phyloP scores from a whole-genome alignment of 2,888 invertebrate genomes.

The Aradus depressus region DNA sequence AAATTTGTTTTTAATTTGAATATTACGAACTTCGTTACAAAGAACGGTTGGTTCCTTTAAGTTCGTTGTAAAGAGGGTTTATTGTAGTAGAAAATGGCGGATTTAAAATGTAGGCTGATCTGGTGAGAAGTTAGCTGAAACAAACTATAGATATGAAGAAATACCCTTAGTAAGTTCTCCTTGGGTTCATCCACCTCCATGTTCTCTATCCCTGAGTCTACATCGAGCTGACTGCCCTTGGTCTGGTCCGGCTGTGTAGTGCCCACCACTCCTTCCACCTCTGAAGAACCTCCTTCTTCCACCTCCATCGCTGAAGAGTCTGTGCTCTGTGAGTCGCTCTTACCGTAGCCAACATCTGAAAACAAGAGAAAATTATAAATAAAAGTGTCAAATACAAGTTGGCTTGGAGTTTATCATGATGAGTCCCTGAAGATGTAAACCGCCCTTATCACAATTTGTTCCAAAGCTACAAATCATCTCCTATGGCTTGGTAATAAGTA shows the following conservation, averaged over 20 bases:
- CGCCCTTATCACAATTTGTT: no score
- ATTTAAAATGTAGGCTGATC: no score
- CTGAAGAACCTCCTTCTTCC: conserved; percentile 34
- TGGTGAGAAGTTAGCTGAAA: no score
- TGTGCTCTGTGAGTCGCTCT: conserved; percentile 38
- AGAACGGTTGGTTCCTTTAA: no score
- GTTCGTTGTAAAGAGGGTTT: no score
- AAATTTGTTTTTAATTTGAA: no score
- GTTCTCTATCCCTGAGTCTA: conserved; percentile 61
- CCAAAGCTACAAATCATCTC: no score
- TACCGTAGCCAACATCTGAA: conserved; percentile 20
- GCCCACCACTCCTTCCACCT: conserved; percentile 35
- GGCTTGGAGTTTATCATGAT: conserved; percentile 2
- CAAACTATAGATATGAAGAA: no score
- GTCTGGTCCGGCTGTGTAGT: conserved; percentile 28
- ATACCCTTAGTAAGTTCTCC: no score
- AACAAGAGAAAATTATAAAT: neutral
- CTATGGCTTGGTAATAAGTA: no score
- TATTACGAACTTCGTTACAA: no score
- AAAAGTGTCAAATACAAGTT: neutral
- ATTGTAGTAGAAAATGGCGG: no score
- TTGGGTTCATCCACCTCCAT: conserved; percentile 54
- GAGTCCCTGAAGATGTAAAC: neutral
- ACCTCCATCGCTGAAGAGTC: conserved; percentile 47
- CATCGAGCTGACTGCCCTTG: conserved; percentile 44